phyloP scores from a whole-genome alignment of 2,113 vertebrate species.

The Mobula hypostoma region DNA sequence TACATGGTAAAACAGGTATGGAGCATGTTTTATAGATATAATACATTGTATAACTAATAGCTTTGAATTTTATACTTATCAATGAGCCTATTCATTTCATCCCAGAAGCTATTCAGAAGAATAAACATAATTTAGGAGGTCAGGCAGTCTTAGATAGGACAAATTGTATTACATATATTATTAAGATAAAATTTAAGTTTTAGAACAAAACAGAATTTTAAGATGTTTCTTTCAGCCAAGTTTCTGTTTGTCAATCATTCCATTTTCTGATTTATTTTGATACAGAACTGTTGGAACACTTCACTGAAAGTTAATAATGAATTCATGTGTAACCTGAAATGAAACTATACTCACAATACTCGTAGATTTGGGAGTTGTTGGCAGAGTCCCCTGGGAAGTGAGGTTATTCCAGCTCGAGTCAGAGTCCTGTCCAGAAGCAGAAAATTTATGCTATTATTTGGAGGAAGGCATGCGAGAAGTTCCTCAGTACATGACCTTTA shows the following conservation, averaged over 20 bases:
- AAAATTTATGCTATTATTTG: slow-evolving; percentile 39
- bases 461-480: slow-evolving; percentile 42
- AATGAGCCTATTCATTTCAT: neutral
- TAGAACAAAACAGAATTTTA: neutral
- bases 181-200: neutral
- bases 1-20: neutral
- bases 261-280: neutral
- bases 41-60: neutral
- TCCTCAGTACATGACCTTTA: slow-evolving; percentile 45
- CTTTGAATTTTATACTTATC: neutral
- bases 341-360: slow-evolving; percentile 72
- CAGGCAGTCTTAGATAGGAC: neutral
- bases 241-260: neutral
- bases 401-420: slow-evolving; percentile 74
- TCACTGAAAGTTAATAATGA: neutral
- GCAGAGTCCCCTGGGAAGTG: slow-evolving; percentile 77
- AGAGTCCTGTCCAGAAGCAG: slow-evolving; percentile 63
- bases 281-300: neutral
- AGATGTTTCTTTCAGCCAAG: neutral
- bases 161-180: neutral
- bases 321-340: neutral
- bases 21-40: neutral
- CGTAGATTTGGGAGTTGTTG: slow-evolving; percentile 81
- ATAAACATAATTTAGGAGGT: neutral
- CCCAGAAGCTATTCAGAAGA: neutral